These are phyloP conservation scores for Cotesia chilonis DNA, from an alignment of 1,140 invertebrate genomes.

Conservation along the genomic window DNA sequence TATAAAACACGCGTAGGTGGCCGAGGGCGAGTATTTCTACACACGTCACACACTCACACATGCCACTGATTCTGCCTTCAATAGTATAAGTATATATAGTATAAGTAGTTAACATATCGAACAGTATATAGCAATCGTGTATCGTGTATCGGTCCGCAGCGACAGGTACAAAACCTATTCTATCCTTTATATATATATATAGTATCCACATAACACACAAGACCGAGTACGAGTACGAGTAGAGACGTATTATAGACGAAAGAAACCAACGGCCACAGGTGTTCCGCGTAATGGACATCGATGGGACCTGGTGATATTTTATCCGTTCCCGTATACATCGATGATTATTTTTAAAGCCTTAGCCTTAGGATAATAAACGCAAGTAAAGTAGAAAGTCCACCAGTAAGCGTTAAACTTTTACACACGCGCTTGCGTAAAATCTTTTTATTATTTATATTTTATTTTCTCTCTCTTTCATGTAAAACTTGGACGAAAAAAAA, in stretches of 20 bases:
- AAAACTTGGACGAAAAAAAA: too few species aligned
- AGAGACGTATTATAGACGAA: conserved; percentile 28
- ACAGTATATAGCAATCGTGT: conserved; percentile 8
- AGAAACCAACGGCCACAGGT: conserved; percentile 45
- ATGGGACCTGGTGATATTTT: conserved; percentile 50
- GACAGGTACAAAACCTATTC: not conserved
- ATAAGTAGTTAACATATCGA: not conserved
- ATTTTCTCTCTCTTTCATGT: not conserved
- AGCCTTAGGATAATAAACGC: not conserved
- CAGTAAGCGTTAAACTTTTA: too few species aligned
- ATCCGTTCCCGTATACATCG: conserved; percentile 39
- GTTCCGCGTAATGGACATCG: conserved; percentile 48
- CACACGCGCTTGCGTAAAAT: conserved; percentile 36
- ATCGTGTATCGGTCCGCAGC: not conserved
- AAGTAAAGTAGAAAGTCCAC: conserved; percentile 35
- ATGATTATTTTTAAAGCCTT: conserved; percentile 28
- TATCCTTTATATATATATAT: conserved; percentile 3
- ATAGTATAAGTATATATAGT: too few species aligned
- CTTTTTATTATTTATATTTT: conserved; percentile 12
- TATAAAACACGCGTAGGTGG: conserved; percentile 54
- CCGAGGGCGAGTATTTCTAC: conserved; percentile 44
- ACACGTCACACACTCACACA: conserved; percentile 14
- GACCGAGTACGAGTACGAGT: not conserved
- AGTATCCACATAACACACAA: not conserved
- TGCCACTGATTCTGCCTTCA: not conserved